Conservation (phyloP, 2,888 invertebrate genomes). For the Brenthis daphne region DNA sequence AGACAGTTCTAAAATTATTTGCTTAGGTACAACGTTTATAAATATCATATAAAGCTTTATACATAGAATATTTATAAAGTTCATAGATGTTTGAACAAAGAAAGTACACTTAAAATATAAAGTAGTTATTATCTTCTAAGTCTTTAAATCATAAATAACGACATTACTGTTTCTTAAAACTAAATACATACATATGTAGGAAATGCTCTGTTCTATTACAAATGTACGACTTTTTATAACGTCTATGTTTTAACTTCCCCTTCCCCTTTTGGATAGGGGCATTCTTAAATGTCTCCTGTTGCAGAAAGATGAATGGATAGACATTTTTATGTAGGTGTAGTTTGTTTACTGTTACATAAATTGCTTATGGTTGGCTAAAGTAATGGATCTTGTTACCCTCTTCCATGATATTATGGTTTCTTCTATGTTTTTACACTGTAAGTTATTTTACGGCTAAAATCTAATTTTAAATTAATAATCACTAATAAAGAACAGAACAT, state of each 20-base stretch:
- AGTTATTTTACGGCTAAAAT: background rate
- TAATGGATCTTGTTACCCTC: slow-evolving; percentile 70
- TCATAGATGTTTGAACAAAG: no score
- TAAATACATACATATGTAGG: slow-evolving; percentile 4
- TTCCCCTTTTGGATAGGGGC: slow-evolving; percentile 76
- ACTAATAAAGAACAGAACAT: slow-evolving; percentile 55
- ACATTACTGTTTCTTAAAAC: background rate
- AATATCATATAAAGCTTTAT: no score
- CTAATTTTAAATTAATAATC: background rate
- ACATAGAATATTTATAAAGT: no score
- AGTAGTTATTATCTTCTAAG: background rate
- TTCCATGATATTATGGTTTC: slow-evolving; percentile 66
- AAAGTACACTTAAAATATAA: no score
- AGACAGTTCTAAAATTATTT: no score
- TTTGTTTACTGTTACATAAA: slow-evolving; percentile 71
- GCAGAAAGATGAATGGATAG: slow-evolving; percentile 79
- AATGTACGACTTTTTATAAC: slow-evolving; percentile 47
- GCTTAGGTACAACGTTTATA: no score
- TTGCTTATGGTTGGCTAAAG: slow-evolving; percentile 73
- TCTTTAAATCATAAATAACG: no score
- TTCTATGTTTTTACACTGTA: slow-evolving; percentile 54
- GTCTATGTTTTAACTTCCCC: slow-evolving; percentile 68
- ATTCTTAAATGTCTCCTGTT: slow-evolving; percentile 78
- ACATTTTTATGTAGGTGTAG: slow-evolving; percentile 78
- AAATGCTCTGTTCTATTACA: slow-evolving; percentile 20